Base-by-base conservation (phyloP, 2,888 invertebrate genomes). In the Trisateles emortualis region DNA sequence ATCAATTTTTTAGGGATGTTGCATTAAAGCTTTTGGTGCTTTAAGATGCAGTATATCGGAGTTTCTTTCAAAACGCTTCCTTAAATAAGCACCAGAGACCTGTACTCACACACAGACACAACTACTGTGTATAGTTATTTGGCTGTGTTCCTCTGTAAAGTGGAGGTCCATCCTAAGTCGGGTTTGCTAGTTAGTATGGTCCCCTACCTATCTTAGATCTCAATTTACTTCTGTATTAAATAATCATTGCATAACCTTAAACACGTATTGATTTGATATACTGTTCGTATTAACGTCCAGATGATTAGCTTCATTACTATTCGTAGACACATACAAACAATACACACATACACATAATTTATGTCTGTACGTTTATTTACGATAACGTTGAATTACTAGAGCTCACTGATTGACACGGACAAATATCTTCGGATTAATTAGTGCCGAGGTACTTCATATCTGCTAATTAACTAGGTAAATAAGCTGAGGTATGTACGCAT, bases 381-480 rank as follows among this genome's bases (percentile, higher is more conserved):
- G 76, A 76, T 76, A 74, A 61, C 56, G 56, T 38, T 55, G 63
- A 76, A 64, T 74, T 74, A 76, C 66, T 58, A 60, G 58, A 35
- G 54, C 42, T 60, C 54, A 59, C 52, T 74, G 72, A 76, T 74
- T 73, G 72, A 67, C 57, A 60, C 47, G 61, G 52, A 57, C 72
- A 74, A 74, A 71, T 71, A 74, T 62, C 65, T 69, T 59, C 40
- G 55, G 49, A 59, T 60, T 74, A 68, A 71, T 74, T 69, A 71
- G 62, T 52, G 47, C 19, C 32, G 16, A 46, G 65, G 35, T 39
- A 59, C 63, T 59, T 73, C 60, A 68, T 59, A 62, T 57, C 38
- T 40, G 8, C 56, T 68, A 71, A 70, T 71, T 63, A 63, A 63
- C 56, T 63, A 3, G 2, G 50, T 45, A 68, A 67, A 64, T 70